Evolutionary conservation across 2,888 invertebrate species (phyloP).

Genomic region (Proisotoma minuta): DNA sequence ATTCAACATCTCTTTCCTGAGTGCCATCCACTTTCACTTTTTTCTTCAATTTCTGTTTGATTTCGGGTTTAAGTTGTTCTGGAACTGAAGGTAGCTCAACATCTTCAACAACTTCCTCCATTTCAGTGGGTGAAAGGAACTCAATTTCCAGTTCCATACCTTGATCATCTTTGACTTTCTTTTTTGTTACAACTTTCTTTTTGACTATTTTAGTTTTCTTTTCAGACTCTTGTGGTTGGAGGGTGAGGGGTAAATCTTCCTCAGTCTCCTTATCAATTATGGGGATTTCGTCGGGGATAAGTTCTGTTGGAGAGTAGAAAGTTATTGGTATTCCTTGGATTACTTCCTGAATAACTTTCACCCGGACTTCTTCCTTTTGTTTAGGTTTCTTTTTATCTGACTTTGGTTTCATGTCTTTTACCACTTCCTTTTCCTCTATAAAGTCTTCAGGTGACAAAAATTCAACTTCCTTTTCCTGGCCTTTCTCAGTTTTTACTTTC

Average conservation of each 20-base stretch:
- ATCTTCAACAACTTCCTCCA: neutral
- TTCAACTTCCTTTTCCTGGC: slow-evolving; percentile 2
- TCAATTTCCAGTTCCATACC: neutral
- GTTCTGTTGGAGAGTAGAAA: slow-evolving; percentile 27
- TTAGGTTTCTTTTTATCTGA: neutral
- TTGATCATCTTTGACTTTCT: neutral
- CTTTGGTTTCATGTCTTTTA: neutral
- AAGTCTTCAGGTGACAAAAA: slow-evolving; percentile 13
- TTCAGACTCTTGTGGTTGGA: neutral
- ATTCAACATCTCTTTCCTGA: neutral
- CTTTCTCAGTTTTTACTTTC: slow-evolving; percentile 11
- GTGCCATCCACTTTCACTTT: neutral
- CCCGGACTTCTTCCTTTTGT: neutral
- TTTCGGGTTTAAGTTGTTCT: slow-evolving; percentile 53
- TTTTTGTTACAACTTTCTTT: neutral
- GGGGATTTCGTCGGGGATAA: slow-evolving; percentile 16
- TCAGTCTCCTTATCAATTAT: slow-evolving; percentile 47
- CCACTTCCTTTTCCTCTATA: slow-evolving; percentile 11
- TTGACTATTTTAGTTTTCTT: neutral
- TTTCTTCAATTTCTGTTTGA: slow-evolving; percentile 47
- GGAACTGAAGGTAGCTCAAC: slow-evolving; percentile 39
- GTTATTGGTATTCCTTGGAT: neutral
- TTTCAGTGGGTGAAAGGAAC: neutral
- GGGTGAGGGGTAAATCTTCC: neutral
- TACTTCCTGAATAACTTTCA: neutral